Evolutionary conservation across 2,888 invertebrate genomes (phyloP).

Genomic region (Belgica antarctica): DNA sequence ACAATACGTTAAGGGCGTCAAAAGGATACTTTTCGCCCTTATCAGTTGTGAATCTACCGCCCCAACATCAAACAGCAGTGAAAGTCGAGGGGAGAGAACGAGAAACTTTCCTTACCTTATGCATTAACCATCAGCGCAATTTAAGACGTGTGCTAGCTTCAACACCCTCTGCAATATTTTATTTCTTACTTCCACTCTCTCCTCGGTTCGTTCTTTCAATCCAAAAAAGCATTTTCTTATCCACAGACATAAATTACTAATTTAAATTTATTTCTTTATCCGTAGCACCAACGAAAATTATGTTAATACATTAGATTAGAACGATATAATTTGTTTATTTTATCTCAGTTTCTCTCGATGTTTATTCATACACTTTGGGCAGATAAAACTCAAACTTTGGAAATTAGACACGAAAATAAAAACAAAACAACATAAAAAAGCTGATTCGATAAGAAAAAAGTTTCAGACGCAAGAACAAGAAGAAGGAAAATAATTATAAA

Average conservation of each 20-base stretch:
- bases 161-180: not conserved
- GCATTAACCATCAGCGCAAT: not conserved
- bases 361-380: constrained; percentile 14
- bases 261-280: constrained; percentile 42
- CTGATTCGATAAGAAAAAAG: too few species aligned
- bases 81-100: not conserved
- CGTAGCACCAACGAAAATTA: not conserved
- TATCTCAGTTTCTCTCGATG: constrained; percentile 19
- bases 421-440: not conserved
- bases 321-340: constrained; percentile 43
- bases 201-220: not conserved
- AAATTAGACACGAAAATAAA: not conserved
- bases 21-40: not conserved
- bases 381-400: constrained; percentile 3
- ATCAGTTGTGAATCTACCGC: not conserved
- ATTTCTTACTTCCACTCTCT: not conserved
- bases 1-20: not conserved
- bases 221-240: not conserved
- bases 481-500: constrained; percentile 34
- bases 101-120: not conserved
- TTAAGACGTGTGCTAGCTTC: not conserved
- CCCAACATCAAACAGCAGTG: not conserved
- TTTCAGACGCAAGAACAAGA: not conserved
- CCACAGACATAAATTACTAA: constrained; percentile 34
- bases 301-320: constrained; percentile 43